Conservation (phyloP, 2,888 invertebrate species). For the Antitype chi region DNA sequence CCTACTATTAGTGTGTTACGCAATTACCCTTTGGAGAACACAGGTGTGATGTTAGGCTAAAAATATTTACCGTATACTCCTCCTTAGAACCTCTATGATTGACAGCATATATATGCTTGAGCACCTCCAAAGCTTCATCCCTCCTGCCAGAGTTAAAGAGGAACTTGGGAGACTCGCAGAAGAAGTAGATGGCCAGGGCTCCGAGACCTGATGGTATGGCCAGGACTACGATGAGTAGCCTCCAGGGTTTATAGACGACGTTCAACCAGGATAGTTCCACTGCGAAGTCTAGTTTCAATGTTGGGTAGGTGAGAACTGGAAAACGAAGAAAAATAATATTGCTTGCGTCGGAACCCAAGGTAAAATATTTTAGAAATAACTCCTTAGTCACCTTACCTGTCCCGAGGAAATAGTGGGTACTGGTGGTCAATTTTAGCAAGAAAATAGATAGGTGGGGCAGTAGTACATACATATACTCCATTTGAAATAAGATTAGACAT, state of each 20-base stretch:
- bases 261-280: constrained; percentile 83
- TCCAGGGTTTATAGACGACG: constrained; percentile 93
- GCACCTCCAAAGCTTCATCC: constrained; percentile 90
- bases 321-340: constrained; percentile 29
- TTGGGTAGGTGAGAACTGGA: constrained; percentile 92
- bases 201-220: constrained; percentile 88
- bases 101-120: constrained; percentile 80
- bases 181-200: constrained; percentile 89
- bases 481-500: too few relatives aligned
- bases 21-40: not conserved
- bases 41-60: not conserved
- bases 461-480: not conserved
- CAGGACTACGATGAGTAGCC: constrained; percentile 91
- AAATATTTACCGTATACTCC: constrained; percentile 75
- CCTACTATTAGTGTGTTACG: not conserved
- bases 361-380: not conserved
- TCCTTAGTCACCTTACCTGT: not conserved
- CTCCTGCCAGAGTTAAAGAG: constrained; percentile 91
- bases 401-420: not conserved
- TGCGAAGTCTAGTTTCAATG: constrained; percentile 90
- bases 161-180: constrained; percentile 96
- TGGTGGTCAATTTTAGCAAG: not conserved
- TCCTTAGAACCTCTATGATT: constrained; percentile 77
- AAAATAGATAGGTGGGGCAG: not conserved
- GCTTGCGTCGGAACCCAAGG: not conserved